Evolutionary conservation across 2,797 vertebrate species (phyloP), one percentile per base, ranked within the genome.

Genomic region (Alectoris magna): DNA sequence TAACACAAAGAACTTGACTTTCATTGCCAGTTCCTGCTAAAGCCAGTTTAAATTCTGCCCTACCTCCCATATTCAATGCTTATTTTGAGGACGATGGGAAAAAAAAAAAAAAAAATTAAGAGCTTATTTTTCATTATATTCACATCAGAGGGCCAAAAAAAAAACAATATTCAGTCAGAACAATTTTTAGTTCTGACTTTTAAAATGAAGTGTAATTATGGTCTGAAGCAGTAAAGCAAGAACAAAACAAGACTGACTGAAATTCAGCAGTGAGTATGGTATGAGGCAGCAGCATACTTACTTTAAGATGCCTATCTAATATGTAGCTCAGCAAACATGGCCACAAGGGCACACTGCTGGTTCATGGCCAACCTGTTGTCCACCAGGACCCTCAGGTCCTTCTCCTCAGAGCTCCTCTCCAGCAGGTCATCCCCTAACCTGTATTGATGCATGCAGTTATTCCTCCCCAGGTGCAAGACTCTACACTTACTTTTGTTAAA

Each of bases 81-180:
- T 15, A 51, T 43, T 89, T 56, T 73, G 38, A 86, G 43, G 24
- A 64, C 26, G 78, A 49, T 69, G 38, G 31, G 22, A 60, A 10
- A 23, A 82, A 23, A 6, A 11, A 6, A 11, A 38, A 18, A 81
- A 91, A 87, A 63, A 84, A 59, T 6, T 22, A 14, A 18, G 6
- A 70, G 24, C 48, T 34, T 2, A 5, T 46, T 5, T 3, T 11
- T 7, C 15, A 60, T 46, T 24, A 4, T 46, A 41, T 12, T 59
- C 17, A 82, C 59, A 26, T 9, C 4, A 22, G 41, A 14, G 3
- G 6, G 5, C 2, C 2, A 1, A 8, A 34, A 8, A 8, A 34
- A 27, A 36, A 24, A 2, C 14, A 68, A 34, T 9, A 24, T 24
- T 38, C 9, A 29, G 15, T 44, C 26, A 78, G 70, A 84, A 58